Percentiles rank a stretch among this genome's conserved stretches.
phyloP scores from a whole-genome alignment of 1,140 invertebrate species.

The Neodiprion lecontei region DNA sequence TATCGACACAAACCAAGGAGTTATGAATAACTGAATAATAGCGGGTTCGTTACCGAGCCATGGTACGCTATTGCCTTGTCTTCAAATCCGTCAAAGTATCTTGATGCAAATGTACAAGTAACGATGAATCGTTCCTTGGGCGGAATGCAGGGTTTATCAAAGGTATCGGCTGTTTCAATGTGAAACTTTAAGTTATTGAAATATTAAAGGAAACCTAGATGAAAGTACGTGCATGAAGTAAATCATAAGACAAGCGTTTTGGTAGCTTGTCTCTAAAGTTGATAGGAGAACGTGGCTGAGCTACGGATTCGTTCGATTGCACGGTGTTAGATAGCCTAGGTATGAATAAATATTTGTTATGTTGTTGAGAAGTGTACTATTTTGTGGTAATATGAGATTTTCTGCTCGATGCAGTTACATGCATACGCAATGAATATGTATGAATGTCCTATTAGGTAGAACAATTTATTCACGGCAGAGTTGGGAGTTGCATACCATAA shows the following conservation, averaged over 20 bases:
- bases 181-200: background rate
- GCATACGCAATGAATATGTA: background rate
- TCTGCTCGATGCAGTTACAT: background rate
- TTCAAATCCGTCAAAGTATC: too few species aligned
- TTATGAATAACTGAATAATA: background rate
- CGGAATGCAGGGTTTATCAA: background rate
- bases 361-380: constrained; percentile 1
- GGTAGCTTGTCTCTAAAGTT: background rate
- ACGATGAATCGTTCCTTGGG: background rate
- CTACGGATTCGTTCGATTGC: background rate
- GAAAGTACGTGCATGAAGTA: background rate
- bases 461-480: background rate
- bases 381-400: background rate
- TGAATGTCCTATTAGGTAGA: background rate
- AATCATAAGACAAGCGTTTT: background rate
- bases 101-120: background rate
- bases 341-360: constrained; percentile 4
- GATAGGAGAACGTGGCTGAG: background rate
- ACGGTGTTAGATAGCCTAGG: constrained; percentile 1
- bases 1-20: background rate
- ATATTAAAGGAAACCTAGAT: background rate
- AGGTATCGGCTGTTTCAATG: background rate
- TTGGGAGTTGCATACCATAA: background rate
- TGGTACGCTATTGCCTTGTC: too few species aligned
- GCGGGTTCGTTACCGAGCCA: too few species aligned